Percentiles rank a stretch among this genome's conserved stretches.
These are phyloP conservation scores for Microcebus jonahi DNA, from an alignment of 2,113 vertebrate genomes.

Conservation along the genomic window DNA sequence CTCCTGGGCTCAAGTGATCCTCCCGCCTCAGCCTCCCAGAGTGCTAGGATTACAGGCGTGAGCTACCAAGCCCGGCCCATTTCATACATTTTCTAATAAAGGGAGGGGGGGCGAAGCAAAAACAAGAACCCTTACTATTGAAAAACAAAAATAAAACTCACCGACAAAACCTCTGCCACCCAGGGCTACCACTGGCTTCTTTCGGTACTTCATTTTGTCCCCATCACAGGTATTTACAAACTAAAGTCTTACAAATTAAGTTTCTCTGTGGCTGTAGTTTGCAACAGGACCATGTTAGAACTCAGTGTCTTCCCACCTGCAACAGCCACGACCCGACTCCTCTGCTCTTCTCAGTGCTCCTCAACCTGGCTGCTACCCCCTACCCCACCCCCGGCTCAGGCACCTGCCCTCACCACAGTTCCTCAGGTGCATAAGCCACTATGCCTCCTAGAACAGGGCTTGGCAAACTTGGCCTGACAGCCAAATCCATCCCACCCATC, in stretches of 20 bases:
- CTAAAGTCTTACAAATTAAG: not conserved
- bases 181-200: not conserved
- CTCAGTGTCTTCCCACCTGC: not conserved
- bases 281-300: not conserved
- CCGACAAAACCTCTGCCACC: not conserved
- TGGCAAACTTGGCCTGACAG: not conserved
- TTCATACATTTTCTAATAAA: not conserved
- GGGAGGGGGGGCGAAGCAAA: not conserved
- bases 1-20: not conserved
- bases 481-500: not conserved
- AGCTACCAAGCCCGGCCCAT: not conserved
- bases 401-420: not conserved
- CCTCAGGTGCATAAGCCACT: not conserved
- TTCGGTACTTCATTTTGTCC: too few relatives aligned
- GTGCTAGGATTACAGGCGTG: not conserved
- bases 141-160: not conserved
- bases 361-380: not conserved
- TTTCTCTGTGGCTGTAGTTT: not conserved
- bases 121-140: not conserved
- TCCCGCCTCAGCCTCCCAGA: not conserved
- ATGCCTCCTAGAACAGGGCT: not conserved
- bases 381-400: not conserved
- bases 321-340: fast-evolving
- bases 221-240: too few relatives aligned
- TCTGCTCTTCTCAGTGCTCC: not conserved